A percentile compares a stretch with the other conserved stretches of the same genome.
These are phyloP conservation scores for Belonocnema kinseyi DNA, from an alignment of 1,140 invertebrate genomes.

Conservation along the genomic window DNA sequence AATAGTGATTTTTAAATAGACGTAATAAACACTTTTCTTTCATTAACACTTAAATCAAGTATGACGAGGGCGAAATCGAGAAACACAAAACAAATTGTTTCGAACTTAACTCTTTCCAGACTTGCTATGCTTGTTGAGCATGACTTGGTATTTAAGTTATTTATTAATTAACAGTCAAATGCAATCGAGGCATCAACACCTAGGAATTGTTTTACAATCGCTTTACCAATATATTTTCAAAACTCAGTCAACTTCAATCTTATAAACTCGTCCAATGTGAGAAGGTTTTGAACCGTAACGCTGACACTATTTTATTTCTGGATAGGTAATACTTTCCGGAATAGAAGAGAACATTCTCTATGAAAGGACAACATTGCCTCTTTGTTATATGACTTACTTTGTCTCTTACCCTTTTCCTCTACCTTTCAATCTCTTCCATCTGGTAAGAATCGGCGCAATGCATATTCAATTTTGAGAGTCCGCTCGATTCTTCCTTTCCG, in stretches of 20 bases:
- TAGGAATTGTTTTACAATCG: too few relatives aligned
- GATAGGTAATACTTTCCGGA: background rate
- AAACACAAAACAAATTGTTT: too few relatives aligned
- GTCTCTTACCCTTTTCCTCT: background rate
- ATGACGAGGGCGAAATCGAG: too few relatives aligned
- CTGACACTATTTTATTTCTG: background rate
- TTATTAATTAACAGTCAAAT: too few relatives aligned
- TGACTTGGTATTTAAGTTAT: too few relatives aligned
- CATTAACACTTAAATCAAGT: too few relatives aligned
- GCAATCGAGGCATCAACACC: too few relatives aligned
- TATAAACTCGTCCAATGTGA: background rate
- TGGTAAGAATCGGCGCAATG: slow-evolving; percentile 44
- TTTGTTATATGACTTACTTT: slow-evolving; percentile 6
- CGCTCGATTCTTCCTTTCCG: slow-evolving; percentile 34
- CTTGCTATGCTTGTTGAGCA: too few relatives aligned
- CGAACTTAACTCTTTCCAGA: too few relatives aligned
- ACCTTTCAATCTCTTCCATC: slow-evolving; percentile 14
- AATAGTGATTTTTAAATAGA: too few relatives aligned
- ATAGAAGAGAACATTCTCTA: background rate
- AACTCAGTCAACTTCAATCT: background rate
- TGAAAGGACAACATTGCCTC: slow-evolving; percentile 7
- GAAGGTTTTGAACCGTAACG: background rate
- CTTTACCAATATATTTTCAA: background rate
- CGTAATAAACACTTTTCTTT: too few relatives aligned
- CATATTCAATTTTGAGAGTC: slow-evolving; percentile 60